Evolutionary conservation across 30 jellyfish, hydroid and myxozoan species (phyloP).

Genomic region (Turritopsis dohrnii): DNA sequence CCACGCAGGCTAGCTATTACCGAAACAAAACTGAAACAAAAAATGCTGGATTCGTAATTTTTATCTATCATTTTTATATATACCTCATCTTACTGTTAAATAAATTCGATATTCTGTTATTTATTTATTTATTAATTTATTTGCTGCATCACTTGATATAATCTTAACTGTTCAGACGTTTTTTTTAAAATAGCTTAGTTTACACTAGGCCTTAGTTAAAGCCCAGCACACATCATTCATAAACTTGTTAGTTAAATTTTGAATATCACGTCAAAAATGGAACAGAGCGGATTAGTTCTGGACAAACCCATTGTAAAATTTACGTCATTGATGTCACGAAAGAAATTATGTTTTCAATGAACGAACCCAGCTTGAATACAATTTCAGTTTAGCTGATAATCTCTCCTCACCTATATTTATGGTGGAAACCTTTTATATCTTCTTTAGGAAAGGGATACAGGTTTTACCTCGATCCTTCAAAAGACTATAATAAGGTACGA

Average conservation of each 20-base stretch:
- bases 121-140: too few relatives aligned
- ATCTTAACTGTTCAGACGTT: background rate
- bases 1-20: background rate
- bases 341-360: background rate
- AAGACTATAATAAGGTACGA: too few relatives aligned
- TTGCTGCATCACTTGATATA: too few relatives aligned
- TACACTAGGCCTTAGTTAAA: background rate
- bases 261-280: background rate
- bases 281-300: background rate
- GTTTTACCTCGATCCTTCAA: too few relatives aligned
- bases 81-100: background rate
- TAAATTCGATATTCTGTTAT: background rate
- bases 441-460: too few relatives aligned
- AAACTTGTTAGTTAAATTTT: background rate
- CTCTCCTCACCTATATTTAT: too few relatives aligned
- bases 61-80: background rate
- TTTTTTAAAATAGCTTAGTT: background rate
- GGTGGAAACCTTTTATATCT: too few relatives aligned
- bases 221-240: background rate
- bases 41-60: background rate
- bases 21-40: background rate
- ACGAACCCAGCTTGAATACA: too few relatives aligned
- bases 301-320: background rate
- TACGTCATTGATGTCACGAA: background rate
- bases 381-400: too few relatives aligned